Base-by-base conservation (phyloP, 2,888 invertebrate species). In the Keiferia lycopersicella region DNA sequence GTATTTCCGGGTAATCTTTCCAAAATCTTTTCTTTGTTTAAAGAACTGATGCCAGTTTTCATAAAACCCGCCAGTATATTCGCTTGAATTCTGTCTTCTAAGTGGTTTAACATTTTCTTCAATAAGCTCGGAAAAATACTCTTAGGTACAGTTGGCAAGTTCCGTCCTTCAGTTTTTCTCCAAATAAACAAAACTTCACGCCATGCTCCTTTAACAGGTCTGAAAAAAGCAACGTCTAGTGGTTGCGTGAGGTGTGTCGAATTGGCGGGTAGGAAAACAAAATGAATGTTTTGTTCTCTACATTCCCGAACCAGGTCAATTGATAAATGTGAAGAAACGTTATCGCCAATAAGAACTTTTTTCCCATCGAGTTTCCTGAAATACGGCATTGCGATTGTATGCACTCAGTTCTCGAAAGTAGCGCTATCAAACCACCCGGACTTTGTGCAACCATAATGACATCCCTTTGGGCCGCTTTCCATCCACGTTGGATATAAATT, bases 401-500 rank as follows among this genome's bases (percentile, higher is more conserved):
- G 63, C 14, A 82, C 71, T 75, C 76, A 81, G 64, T 82, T 77
- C 68, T 77, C 72, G 71, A 83, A 83, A 50, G 68, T 72, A 1
- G 51, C 64, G 4, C 65, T 48, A 66, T 82, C 82, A 66, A 83
- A 78, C 82, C 82, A 83, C 1, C 84, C 86, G 56, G 75, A 78
- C 60, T 67, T 66, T 2, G 80, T 75, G 0, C 82, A 41, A 68
- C 84, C 86, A 68, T 84, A 90, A 6, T 81, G 59, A 59, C 76
- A 62, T 60, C 73, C 68, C 62, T 57, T 16, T 18, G 84, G 85
- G 10, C 87, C 88, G 59, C 78, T 77, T 68, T 71, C 68, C 7
- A 71, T 30, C 87, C 88, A 90, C 10, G 79, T 75, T 51, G 76
- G 66, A 70, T 78, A 84, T n/a, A 87, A 50, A 65, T 82, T 62